Conservation (phyloP, 2,888 invertebrate species). For the Morinoia aosen region DNA sequence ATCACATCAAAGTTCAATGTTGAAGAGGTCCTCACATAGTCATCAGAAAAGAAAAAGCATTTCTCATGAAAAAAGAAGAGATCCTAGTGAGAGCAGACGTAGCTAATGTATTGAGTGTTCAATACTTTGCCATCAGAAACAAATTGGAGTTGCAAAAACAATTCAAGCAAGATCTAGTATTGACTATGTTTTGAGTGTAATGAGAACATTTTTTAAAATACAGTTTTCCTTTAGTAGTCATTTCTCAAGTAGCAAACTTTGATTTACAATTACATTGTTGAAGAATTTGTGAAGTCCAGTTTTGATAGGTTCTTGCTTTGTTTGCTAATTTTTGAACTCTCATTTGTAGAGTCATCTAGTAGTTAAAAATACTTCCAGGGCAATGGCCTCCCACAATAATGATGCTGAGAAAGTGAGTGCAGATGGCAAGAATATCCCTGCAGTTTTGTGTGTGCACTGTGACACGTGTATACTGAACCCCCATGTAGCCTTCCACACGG, state of each 20-base stretch:
- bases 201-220: background rate
- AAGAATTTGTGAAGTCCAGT: background rate
- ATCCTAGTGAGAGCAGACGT: background rate
- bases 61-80: background rate
- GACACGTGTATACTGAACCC: conserved; percentile 60
- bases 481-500: conserved; percentile 55
- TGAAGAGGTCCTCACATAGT: background rate
- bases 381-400: background rate
- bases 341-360: background rate
- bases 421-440: conserved; percentile 57
- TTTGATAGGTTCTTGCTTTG: background rate
- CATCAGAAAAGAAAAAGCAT: background rate
- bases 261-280: background rate
- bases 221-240: background rate
- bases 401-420: conserved; percentile 12
- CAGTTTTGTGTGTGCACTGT: conserved; percentile 60
- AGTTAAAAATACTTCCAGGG: background rate
- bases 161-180: too few relatives aligned
- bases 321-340: background rate
- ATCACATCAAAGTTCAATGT: background rate
- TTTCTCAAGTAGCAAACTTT: background rate
- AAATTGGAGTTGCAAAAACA: too few relatives aligned
- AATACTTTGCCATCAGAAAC: too few relatives aligned
- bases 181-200: background rate
- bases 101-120: background rate